Evolutionary conservation across 2,113 vertebrate species (phyloP).

Genomic region (Uropsilus gracilis): DNA sequence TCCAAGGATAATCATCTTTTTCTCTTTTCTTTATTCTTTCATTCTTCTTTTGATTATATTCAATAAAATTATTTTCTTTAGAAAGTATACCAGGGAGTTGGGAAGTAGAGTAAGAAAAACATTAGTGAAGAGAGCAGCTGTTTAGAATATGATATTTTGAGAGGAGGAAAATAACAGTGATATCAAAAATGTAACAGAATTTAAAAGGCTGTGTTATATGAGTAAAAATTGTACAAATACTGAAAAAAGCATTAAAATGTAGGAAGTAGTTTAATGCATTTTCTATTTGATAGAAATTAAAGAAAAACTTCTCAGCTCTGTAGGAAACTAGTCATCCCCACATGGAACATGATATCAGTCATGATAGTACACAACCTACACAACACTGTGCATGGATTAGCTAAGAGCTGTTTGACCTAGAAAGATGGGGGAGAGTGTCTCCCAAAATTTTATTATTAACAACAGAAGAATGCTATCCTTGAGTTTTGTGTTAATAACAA

Average conservation of each 20-base stretch:
- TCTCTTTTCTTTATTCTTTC: background rate
- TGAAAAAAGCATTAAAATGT: background rate
- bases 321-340: background rate
- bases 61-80: conserved; percentile 2
- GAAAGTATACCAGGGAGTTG: background rate
- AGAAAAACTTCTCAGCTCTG: background rate
- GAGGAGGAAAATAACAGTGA: background rate
- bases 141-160: background rate
- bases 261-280: background rate
- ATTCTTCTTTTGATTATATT: background rate
- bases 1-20: background rate
- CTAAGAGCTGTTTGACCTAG: background rate
- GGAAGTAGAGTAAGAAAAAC: background rate
- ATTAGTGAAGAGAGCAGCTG: background rate
- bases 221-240: background rate
- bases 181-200: background rate
- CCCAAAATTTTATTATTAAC: conserved; percentile 43
- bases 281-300: conserved; percentile 30
- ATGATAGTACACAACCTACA: background rate
- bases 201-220: background rate
- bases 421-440: background rate
- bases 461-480: background rate
- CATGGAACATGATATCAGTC: background rate
- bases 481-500: conserved; percentile 9
- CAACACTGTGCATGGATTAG: background rate